Conservation (phyloP, 2,888 invertebrate species). For the Nycteola revayana region DNA sequence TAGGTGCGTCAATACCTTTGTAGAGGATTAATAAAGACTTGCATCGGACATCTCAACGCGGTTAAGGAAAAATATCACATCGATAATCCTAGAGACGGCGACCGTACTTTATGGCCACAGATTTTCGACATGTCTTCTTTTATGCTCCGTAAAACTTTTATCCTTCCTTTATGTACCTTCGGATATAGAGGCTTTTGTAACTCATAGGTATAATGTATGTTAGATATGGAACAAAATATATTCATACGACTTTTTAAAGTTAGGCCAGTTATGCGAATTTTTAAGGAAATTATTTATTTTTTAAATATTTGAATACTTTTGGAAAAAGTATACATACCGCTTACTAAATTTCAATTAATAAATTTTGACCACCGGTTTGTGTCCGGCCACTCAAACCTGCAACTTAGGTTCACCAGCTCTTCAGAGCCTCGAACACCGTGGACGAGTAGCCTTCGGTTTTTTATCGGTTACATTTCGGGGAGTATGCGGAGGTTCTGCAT, state of each 20-base stretch:
- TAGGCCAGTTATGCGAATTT: too few species aligned
- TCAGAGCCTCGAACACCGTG: too few species aligned
- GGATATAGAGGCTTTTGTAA: conserved; percentile 43
- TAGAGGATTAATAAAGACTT: conserved; percentile 24
- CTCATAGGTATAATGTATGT: conserved; percentile 33
- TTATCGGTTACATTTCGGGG: too few species aligned
- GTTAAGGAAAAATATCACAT: conserved; percentile 17
- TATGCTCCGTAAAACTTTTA: conserved; percentile 68
- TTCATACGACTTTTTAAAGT: conserved; percentile 24
- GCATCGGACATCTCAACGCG: conserved; percentile 14
- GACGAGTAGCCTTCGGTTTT: too few species aligned
- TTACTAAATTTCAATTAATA: too few species aligned
- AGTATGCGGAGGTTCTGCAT: too few species aligned
- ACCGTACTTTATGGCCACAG: conserved; percentile 57
- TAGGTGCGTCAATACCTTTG: conserved; percentile 26
- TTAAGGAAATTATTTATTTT: too few species aligned
- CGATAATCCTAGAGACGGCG: conserved; percentile 38
- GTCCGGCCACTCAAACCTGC: too few species aligned
- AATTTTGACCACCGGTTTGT: too few species aligned
- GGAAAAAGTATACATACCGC: too few species aligned
- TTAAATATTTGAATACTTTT: too few species aligned
- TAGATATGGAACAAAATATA: conserved; percentile 33
- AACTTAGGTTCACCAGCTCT: too few species aligned
- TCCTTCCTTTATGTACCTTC: conserved; percentile 46
- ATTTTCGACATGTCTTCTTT: conserved; percentile 65